Percentiles rank a stretch among this genome's conserved stretches.
Conservation (phyloP, 1,140 invertebrate species). For the Drosophila suzukii region DNA sequence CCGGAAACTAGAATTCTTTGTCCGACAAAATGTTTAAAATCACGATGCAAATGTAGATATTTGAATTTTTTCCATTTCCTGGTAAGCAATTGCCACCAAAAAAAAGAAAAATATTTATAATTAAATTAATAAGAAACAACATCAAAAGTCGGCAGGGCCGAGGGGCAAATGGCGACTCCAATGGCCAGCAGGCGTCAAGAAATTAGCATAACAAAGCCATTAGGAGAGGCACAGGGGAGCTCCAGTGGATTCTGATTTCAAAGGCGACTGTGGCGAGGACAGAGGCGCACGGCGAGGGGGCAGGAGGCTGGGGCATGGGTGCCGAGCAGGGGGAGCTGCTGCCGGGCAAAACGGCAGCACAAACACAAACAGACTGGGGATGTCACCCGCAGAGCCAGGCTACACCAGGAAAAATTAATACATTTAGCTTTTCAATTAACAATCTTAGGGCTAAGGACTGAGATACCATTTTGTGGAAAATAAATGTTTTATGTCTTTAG, state of each 20-base stretch:
- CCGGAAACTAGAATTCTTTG: slow-evolving; percentile 2
- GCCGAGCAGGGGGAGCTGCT: not conserved
- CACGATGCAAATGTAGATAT: slow-evolving; percentile 52
- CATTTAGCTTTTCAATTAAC: too few species aligned
- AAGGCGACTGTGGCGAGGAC: slow-evolving; percentile 59
- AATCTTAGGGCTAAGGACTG: too few species aligned
- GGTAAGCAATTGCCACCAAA: slow-evolving; percentile 3
- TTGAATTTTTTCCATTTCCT: slow-evolving; percentile 46
- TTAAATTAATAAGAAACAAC: slow-evolving; percentile 64
- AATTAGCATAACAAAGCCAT: slow-evolving; percentile 82
- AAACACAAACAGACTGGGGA: slow-evolving; percentile 63
- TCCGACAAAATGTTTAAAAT: slow-evolving; percentile 18
- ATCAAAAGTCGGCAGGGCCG: slow-evolving; percentile 30
- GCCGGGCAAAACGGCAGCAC: slow-evolving; percentile 26
- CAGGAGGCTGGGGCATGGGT: not conserved
- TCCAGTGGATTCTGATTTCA: slow-evolving; percentile 65
- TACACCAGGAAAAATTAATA: not conserved
- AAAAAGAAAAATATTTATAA: slow-evolving; percentile 58
- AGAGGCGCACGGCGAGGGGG: slow-evolving; percentile 49
- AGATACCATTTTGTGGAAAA: too few species aligned
- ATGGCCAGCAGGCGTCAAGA: slow-evolving; percentile 73
- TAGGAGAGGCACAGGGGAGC: slow-evolving; percentile 45
- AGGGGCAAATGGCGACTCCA: slow-evolving; percentile 39
- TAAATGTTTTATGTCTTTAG: too few species aligned
- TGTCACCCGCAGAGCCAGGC: slow-evolving; percentile 55